Base-by-base conservation (phyloP, 2,888 invertebrate genomes). In the Drosophila falleni region DNA sequence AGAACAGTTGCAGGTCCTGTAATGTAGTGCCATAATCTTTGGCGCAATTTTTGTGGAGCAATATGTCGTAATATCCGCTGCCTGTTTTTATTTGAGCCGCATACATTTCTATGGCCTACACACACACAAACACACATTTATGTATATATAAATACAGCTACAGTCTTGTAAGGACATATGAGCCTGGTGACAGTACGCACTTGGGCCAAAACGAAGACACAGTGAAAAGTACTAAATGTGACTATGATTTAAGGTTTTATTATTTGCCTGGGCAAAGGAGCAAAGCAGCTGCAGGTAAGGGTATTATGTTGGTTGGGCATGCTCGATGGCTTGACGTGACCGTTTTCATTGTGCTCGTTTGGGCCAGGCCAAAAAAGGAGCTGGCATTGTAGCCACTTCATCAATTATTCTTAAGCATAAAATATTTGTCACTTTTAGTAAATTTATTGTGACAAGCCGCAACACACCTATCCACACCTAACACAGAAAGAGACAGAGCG, bases 341-440 rank as follows among this genome's bases (percentile, higher is more conserved):
- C 86, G 74, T 72, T 78, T 74, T 69, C 64, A 33, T 53, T 58
- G 49, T 58, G 37, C 55, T 56, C 15, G 54, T 31, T 33, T 41
- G n/a, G 39, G 53, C 56, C 33, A 35, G 66, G 53, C 59, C 55
- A 42, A 69, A 69, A 63, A 60, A 35, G 61, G 54, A 10, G 19
- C 19, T 60, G 62, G 26, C 78, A 75, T 74, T 75, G 79, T 76
- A 85, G 82, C 80, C 81, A 88, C 88, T 89, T 90, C 90, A 90
- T 89, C 89, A 90, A 90, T 89, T 90, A 89, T 88, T 79, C 87
- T 90, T 90, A 88, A 88, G 89, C 84, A 88, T 88, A 79, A 89
- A 90, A 90, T 89, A 90, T 89, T 89, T 89, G 89, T 90, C 90
- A 90, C 87, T 89, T 90, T 90, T 89, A 84, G 70, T 89, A 84